Conservation (phyloP, 1,140 invertebrate species). For the Orchesella cincta region DNA sequence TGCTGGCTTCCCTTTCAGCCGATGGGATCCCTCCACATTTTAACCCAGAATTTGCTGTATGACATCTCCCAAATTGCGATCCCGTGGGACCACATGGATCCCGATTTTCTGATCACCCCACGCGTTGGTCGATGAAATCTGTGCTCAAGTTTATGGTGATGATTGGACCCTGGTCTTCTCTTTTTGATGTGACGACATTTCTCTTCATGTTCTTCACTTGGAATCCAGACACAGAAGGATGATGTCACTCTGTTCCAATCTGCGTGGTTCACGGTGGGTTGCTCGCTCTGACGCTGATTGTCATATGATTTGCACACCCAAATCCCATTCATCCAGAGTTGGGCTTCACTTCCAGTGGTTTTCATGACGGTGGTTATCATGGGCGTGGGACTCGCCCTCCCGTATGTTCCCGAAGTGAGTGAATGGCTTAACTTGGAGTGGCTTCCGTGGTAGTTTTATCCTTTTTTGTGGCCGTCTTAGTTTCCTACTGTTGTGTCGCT, state of each 20-base stretch:
- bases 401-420: slow-evolving; percentile 26
- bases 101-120: slow-evolving; percentile 30
- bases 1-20: slow-evolving; percentile 37
- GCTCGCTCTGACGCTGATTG: slow-evolving; percentile 37
- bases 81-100: slow-evolving; percentile 42
- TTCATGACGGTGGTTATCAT: slow-evolving; percentile 33
- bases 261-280: slow-evolving; percentile 35
- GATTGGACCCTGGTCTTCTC: slow-evolving; percentile 38
- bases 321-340: slow-evolving; percentile 40
- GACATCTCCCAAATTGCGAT: slow-evolving; percentile 37
- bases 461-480: slow-evolving; percentile 19
- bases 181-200: slow-evolving; percentile 39
- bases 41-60: slow-evolving; percentile 38
- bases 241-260: slow-evolving; percentile 33
- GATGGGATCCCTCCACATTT: slow-evolving; percentile 29
- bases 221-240: not conserved
- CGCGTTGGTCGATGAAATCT: slow-evolving; percentile 39
- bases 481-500: slow-evolving; percentile 26
- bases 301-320: slow-evolving; percentile 39
- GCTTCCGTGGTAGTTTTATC: slow-evolving; percentile 25
- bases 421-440: slow-evolving; percentile 30
- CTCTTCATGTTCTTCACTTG: slow-evolving; percentile 33
- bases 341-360: slow-evolving; percentile 5
- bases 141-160: slow-evolving; percentile 40
- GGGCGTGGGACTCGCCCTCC: slow-evolving; percentile 25